Percentiles rank a stretch among this genome's conserved stretches.
Evolutionary conservation across 2,113 vertebrate genomes (phyloP).

Genomic region (Anoplopoma fimbria): DNA sequence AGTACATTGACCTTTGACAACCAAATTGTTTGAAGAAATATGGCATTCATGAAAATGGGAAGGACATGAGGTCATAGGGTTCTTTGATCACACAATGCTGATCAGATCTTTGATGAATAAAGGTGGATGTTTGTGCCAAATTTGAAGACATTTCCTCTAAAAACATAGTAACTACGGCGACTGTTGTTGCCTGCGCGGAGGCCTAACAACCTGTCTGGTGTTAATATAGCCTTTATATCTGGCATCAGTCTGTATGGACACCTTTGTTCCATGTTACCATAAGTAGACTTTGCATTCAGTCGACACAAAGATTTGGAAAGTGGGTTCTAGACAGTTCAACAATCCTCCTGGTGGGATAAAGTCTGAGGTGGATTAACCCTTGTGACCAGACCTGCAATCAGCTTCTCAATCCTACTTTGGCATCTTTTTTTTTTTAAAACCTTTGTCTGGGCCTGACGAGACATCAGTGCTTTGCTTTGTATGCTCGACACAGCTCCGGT

Average conservation of each 20-base stretch:
- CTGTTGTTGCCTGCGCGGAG: no score
- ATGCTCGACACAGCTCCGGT: conserved; percentile 11
- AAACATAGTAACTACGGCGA: no score
- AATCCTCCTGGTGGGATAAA: neutral
- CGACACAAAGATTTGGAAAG: neutral
- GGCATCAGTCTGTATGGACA: neutral
- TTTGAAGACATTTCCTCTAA: no score
- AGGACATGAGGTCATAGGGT: no score
- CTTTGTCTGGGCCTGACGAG: neutral
- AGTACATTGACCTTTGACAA: no score
- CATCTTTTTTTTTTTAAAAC: conserved; percentile 18
- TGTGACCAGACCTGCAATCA: conserved; percentile 1
- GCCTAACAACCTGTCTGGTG: no score
- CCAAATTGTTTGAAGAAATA: no score
- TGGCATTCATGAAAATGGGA: no score
- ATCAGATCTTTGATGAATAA: no score
- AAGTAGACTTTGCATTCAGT: neutral
- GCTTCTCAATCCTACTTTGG: conserved; percentile 13
- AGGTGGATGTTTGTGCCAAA: no score
- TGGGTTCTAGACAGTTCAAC: conserved; percentile 14
- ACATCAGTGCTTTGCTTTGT: conserved; percentile 21
- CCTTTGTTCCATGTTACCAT: no score
- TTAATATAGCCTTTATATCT: neutral
- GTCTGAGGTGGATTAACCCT: conserved; percentile 17
- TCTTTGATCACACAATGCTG: no score